Evolutionary conservation across 2,888 invertebrate species (phyloP).

Genomic region (Apotomis turbidana): DNA sequence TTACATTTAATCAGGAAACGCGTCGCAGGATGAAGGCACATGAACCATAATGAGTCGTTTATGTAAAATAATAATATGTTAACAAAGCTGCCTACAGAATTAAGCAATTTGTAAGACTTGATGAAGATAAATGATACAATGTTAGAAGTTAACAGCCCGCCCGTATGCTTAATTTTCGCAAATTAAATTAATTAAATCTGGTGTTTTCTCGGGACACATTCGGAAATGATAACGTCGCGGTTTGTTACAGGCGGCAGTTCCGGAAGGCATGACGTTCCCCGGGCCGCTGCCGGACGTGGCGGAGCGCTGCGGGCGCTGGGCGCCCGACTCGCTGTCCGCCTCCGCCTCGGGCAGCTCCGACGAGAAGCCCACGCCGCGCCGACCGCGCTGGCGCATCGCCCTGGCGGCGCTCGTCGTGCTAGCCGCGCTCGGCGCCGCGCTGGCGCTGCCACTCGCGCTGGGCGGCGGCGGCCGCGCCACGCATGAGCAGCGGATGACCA

Average conservation of each 20-base stretch:
- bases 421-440: slow-evolving; percentile 83
- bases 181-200: slow-evolving; percentile 24
- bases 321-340: slow-evolving; percentile 77
- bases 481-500: slow-evolving; percentile 86
- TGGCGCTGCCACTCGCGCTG: slow-evolving; percentile 83
- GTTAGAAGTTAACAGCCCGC: slow-evolving; percentile 36
- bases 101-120: slow-evolving; percentile 39
- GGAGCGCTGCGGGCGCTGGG: slow-evolving; percentile 81
- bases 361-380: slow-evolving; percentile 79
- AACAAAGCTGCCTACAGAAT: slow-evolving; percentile 38
- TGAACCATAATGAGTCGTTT: slow-evolving; percentile 41
- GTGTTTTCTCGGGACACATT: slow-evolving; percentile 16
- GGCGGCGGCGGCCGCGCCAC: slow-evolving; percentile 78
- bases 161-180: slow-evolving; percentile 30
- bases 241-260: slow-evolving; percentile 75
- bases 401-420: slow-evolving; percentile 84
- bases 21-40: slow-evolving; percentile 50
- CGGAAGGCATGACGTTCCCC: slow-evolving; percentile 80
- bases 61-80: slow-evolving; percentile 38
- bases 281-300: slow-evolving; percentile 82
- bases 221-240: neutral
- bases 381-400: slow-evolving; percentile 83
- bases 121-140: slow-evolving; percentile 39
- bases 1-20: slow-evolving; percentile 62
- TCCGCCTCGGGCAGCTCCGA: slow-evolving; percentile 80